phyloP scores from a whole-genome alignment of 2,888 invertebrate species.

The Syrphus vitripennis region DNA sequence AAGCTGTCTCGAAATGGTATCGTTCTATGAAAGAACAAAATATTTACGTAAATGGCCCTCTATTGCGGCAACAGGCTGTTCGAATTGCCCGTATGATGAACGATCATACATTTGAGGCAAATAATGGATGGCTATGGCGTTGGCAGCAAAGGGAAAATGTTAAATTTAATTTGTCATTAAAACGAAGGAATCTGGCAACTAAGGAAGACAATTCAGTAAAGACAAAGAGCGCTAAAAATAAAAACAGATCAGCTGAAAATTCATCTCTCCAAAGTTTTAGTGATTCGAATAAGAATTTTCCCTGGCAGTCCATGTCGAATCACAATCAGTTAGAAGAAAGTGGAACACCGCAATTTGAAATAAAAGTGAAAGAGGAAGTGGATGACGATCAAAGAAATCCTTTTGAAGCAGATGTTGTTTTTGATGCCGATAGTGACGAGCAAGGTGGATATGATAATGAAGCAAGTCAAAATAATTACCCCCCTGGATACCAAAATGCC shows the following conservation, averaged over 20 bases:
- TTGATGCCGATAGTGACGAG: neutral
- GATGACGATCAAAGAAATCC: neutral
- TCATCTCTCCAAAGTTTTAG: neutral
- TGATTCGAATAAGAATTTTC: neutral
- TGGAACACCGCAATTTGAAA: neutral
- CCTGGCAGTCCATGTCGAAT: neutral
- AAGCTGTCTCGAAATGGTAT: constrained; percentile 9
- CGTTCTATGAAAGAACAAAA: neutral
- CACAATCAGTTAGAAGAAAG: too few relatives aligned
- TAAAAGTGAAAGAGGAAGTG: neutral
- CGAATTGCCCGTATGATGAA: constrained; percentile 2
- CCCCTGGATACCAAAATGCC: neutral
- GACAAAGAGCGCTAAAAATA: neutral
- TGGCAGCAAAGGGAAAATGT: constrained; percentile 24
- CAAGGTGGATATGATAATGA: neutral
- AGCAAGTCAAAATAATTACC: neutral
- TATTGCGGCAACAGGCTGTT: neutral
- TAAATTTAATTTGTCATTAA: neutral
- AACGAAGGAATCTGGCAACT: too few relatives aligned
- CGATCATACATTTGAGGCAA: neutral
- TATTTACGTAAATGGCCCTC: neutral
- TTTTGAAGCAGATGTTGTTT: neutral
- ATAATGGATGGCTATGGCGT: constrained; percentile 19
- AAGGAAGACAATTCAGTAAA: neutral
- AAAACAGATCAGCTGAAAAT: neutral